Evolutionary conservation across 2,797 vertebrate species (phyloP).

Genomic region (Percopsis omiscomaycus): DNA sequence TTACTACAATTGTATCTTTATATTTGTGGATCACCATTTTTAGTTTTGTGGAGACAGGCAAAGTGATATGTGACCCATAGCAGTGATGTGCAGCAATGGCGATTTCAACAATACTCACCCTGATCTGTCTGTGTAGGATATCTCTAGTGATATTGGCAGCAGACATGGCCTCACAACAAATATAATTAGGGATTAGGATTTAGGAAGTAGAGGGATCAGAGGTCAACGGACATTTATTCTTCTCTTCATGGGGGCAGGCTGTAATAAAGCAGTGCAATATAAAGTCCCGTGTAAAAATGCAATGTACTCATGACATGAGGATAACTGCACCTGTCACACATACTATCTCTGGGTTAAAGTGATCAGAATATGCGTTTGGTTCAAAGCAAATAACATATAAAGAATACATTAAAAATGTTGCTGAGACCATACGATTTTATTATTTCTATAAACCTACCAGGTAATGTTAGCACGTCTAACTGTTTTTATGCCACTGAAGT

Average conservation of each 20-base stretch:
- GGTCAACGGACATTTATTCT: constrained; percentile 67
- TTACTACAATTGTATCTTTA: too few species aligned
- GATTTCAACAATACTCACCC: constrained; percentile 55
- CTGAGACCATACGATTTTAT: background rate
- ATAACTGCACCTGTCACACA: background rate
- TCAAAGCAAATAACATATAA: background rate
- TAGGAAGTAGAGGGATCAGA: constrained; percentile 44
- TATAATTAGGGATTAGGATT: constrained; percentile 45
- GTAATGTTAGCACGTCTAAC: constrained; percentile 10
- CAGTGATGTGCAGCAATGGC: background rate
- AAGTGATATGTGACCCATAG: too few species aligned
- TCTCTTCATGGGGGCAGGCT: constrained; percentile 30
- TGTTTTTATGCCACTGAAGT: constrained; percentile 7
- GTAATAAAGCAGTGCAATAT: constrained; percentile 16
- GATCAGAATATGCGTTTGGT: background rate
- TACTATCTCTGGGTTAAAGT: background rate
- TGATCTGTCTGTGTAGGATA: constrained; percentile 88
- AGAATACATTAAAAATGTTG: background rate
- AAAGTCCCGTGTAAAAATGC: background rate
- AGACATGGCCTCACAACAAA: constrained; percentile 82
- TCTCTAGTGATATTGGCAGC: constrained; percentile 92
- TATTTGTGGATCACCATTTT: too few species aligned
- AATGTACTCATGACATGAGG: background rate
- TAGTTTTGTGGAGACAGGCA: too few species aligned
- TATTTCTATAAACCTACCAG: background rate